Percentiles rank a stretch among this genome's conserved stretches.
phyloP scores from a whole-genome alignment of 2,797 vertebrate species.

The Microctenopoma stevenorrisi region DNA sequence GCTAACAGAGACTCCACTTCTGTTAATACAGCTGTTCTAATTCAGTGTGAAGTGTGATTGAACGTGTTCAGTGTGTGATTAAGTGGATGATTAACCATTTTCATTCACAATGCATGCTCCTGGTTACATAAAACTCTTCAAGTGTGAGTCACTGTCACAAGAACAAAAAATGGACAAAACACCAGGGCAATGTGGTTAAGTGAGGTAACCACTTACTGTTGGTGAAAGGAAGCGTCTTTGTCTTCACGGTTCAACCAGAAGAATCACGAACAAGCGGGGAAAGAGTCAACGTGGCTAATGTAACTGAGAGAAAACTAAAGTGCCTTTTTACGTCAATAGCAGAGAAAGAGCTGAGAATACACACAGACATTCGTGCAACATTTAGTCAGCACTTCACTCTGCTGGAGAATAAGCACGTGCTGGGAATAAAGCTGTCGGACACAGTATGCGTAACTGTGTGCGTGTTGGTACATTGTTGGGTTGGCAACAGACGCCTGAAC shows the following conservation, averaged over 20 bases:
- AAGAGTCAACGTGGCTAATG: slow-evolving; percentile 29
- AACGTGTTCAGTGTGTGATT: slow-evolving; percentile 6
- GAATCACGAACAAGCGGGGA: neutral
- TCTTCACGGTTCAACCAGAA: slow-evolving; percentile 7
- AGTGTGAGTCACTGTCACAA: slow-evolving; percentile 23
- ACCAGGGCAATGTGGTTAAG: neutral
- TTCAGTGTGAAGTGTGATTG: slow-evolving; percentile 31
- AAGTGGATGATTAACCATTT: slow-evolving; percentile 19
- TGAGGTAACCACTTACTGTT: neutral
- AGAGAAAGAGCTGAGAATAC: slow-evolving; percentile 5
- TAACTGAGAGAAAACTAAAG: slow-evolving; percentile 23
- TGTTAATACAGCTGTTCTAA: slow-evolving; percentile 31
- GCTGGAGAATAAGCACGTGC: slow-evolving; percentile 7
- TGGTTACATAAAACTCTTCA: slow-evolving; percentile 35
- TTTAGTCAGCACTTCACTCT: slow-evolving; percentile 39
- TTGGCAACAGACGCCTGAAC: neutral
- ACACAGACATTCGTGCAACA: slow-evolving; percentile 45
- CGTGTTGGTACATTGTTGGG: neutral
- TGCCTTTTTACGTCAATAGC: slow-evolving; percentile 26
- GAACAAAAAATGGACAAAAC: slow-evolving; percentile 1
- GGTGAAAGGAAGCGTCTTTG: neutral
- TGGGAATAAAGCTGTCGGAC: slow-evolving; percentile 24
- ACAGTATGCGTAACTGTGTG: neutral
- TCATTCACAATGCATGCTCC: slow-evolving; percentile 28
- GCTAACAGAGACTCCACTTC: slow-evolving; percentile 24